Evolutionary conservation across 2,888 invertebrate genomes (phyloP).

Genomic region (Xylophagus ater): DNA sequence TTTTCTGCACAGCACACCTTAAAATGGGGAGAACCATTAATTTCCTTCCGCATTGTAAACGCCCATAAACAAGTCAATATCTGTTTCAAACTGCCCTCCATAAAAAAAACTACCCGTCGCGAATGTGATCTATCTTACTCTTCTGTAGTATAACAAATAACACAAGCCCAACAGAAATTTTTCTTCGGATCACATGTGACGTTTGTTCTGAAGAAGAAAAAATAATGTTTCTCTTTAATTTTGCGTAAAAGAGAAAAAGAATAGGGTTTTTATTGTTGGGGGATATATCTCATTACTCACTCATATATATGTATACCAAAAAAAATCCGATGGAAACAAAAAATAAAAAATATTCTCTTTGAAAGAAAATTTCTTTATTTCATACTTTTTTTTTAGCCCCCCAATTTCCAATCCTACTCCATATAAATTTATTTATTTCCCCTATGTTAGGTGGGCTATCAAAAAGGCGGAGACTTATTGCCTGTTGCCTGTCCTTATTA

Average conservation of each 20-base stretch:
- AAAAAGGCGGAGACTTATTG: conserved; percentile 31
- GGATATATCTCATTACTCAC: background rate
- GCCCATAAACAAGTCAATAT: conserved; percentile 37
- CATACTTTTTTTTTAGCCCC: no score
- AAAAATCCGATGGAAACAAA: no score
- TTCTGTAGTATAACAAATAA: background rate
- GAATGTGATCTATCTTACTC: conserved; percentile 6
- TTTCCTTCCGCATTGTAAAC: conserved; percentile 29
- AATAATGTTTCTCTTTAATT: background rate
- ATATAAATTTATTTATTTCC: conserved; percentile 7
- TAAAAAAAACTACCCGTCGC: no score
- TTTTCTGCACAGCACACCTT: no score
- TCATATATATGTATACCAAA: background rate
- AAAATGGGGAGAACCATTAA: no score
- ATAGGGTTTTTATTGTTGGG: background rate
- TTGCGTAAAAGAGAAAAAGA: background rate
- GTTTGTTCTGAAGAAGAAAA: no score
- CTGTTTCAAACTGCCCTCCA: conserved; percentile 11
- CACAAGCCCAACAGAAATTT: no score
- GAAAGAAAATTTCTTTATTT: background rate
- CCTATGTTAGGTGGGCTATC: conserved; percentile 14
- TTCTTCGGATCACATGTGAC: no score
- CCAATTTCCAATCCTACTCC: no score
- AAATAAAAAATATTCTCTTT: no score
- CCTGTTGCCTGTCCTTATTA: conserved; percentile 18